Percentiles rank a stretch among this genome's conserved stretches.
Evolutionary conservation across 1,140 invertebrate genomes (phyloP).

Genomic region (Aporrectodea caliginosa): DNA sequence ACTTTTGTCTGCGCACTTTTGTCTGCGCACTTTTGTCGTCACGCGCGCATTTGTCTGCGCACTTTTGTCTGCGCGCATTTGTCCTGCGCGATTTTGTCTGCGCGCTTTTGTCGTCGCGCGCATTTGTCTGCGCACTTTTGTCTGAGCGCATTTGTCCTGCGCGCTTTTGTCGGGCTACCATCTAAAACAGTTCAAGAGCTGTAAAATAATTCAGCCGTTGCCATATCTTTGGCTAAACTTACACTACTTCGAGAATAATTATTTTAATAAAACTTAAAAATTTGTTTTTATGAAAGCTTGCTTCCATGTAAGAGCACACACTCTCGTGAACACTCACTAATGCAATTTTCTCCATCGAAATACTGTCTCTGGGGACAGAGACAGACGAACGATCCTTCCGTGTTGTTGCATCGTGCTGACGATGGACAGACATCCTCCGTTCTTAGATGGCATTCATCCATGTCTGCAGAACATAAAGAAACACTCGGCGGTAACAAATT

Average conservation of each 20-base stretch:
- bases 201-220: neutral
- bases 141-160: no score
- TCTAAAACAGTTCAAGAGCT: neutral
- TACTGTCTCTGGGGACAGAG: neutral
- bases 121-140: no score
- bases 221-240: no score
- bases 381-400: neutral
- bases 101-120: no score
- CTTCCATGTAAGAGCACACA: neutral
- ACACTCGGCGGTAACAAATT: neutral
- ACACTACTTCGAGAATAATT: no score
- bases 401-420: neutral
- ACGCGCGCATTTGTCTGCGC: no score
- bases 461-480: neutral
- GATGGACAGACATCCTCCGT: neutral
- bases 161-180: no score
- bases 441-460: neutral
- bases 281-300: neutral
- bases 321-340: neutral
- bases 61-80: no score
- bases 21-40: no score
- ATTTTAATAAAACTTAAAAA: neutral
- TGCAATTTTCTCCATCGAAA: neutral
- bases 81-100: no score
- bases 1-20: no score